Conservation (phyloP, 2,797 vertebrate genomes). For the Sparidentex hasta region DNA sequence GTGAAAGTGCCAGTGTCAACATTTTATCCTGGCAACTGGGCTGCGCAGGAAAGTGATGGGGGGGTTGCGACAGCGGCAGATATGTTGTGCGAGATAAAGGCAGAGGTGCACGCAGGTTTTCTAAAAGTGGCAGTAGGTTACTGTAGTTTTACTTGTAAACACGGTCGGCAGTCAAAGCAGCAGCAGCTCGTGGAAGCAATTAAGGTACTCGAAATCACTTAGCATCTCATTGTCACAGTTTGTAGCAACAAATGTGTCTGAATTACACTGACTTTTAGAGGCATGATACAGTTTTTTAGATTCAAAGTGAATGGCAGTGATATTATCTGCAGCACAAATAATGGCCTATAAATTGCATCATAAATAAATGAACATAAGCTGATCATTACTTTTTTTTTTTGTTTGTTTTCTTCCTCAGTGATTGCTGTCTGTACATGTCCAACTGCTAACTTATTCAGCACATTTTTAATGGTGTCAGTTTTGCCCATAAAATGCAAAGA, state of each 20-base stretch:
- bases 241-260: neutral
- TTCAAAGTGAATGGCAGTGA: too few relatives aligned
- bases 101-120: neutral
- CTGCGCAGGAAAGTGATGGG: too few relatives aligned
- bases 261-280: neutral
- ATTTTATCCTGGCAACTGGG: too few relatives aligned
- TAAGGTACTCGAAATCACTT: neutral
- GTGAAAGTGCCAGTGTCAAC: too few relatives aligned
- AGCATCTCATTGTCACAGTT: neutral
- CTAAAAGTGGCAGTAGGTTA: neutral
- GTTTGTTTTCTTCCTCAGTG: neutral
- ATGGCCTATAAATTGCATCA: neutral
- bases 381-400: neutral
- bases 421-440: neutral
- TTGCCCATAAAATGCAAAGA: neutral
- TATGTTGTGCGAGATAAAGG: neutral
- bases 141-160: neutral
- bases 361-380: neutral
- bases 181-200: neutral
- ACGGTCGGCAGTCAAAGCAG: neutral
- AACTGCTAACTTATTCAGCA: neutral
- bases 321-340: neutral
- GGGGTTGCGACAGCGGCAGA: too few relatives aligned
- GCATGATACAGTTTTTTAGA: neutral
- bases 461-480: neutral